A percentile compares a stretch with the other conserved stretches of the same genome.
phyloP scores from a whole-genome alignment of 2,888 invertebrate genomes.

The Pomacea canaliculata region DNA sequence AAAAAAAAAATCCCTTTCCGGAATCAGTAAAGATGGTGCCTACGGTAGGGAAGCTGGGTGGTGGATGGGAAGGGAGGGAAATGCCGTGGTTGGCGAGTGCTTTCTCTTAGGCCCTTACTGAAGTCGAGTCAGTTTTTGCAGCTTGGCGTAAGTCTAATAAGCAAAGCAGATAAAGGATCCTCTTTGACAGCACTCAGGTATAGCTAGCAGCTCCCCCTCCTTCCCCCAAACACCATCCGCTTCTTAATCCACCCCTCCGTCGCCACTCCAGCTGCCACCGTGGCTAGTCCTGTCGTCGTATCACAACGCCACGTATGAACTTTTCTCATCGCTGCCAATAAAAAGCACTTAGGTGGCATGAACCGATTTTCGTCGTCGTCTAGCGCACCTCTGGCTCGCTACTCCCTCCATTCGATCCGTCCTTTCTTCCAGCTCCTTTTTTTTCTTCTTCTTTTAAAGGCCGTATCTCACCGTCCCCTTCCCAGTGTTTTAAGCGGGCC shows the following conservation, averaged over 20 bases:
- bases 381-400: background rate
- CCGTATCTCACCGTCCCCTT: background rate
- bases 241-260: background rate
- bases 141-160: slow-evolving; percentile 10
- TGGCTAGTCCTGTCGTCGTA: background rate
- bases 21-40: too few relatives aligned
- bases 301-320: background rate
- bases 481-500: background rate
- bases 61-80: too few relatives aligned
- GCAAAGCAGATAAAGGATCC: slow-evolving; percentile 3
- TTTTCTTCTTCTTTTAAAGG: too few relatives aligned
- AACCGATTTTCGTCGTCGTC: background rate
- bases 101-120: too few relatives aligned
- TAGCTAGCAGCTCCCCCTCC: background rate
- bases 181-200: too few relatives aligned
- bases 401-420: slow-evolving; percentile 1
- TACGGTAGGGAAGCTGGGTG: too few relatives aligned
- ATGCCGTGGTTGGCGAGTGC: too few relatives aligned
- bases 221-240: background rate
- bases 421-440: too few relatives aligned
- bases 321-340: slow-evolving; percentile 5
- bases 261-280: background rate
- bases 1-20: too few relatives aligned
- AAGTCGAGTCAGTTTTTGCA: slow-evolving; percentile 11
- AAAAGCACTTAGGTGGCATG: background rate